These are phyloP conservation scores for Tribolium madens DNA, from an alignment of 1,140 invertebrate species.

Conservation along the genomic window DNA sequence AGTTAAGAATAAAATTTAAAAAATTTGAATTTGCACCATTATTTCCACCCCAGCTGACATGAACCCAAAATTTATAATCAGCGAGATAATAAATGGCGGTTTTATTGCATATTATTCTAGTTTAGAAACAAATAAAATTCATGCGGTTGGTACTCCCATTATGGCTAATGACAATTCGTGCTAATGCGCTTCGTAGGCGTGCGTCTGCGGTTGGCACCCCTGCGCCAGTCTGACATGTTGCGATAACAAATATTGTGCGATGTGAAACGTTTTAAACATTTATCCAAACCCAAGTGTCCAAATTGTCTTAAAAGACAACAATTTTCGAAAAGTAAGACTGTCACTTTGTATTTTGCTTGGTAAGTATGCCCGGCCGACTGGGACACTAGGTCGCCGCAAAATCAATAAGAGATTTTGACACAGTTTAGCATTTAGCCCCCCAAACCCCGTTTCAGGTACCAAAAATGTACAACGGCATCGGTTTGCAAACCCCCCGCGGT, in stretches of 20 bases:
- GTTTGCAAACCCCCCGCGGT: constrained; percentile 92
- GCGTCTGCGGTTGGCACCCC: neutral
- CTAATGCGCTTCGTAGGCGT: neutral
- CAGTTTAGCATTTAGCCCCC: neutral
- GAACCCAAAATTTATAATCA: no score
- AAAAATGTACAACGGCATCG: constrained; percentile 98
- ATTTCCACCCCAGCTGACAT: no score
- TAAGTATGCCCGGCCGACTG: neutral
- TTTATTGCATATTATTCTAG: no score
- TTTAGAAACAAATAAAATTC: no score
- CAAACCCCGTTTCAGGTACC: constrained; percentile 3
- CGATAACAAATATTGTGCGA: neutral
- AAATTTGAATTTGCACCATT: no score
- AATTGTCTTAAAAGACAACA: neutral
- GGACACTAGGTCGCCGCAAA: neutral
- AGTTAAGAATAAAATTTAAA: no score
- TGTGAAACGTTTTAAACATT: constrained; percentile 8
- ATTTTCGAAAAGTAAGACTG: neutral
- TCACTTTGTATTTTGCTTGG: neutral
- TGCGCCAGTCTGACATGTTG: neutral
- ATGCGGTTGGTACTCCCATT: neutral
- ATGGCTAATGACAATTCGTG: neutral
- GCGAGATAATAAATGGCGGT: no score
- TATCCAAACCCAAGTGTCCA: neutral
- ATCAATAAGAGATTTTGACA: constrained; percentile 2